These are phyloP conservation scores for Acanthosoma haemorrhoidale DNA, from an alignment of 2,888 invertebrate species.

Conservation along the genomic window DNA sequence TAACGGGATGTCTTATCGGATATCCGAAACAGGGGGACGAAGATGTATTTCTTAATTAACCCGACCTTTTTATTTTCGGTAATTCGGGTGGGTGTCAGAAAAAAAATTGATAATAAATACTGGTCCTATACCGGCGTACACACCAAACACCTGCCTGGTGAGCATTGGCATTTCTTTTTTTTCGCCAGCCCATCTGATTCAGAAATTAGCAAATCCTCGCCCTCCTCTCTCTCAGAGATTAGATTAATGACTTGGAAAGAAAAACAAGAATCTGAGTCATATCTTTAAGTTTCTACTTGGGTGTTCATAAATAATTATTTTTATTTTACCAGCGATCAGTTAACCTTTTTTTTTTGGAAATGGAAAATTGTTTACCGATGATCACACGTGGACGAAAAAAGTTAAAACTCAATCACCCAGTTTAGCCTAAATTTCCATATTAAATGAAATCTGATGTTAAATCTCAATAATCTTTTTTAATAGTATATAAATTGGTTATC, in stretches of 20 bases:
- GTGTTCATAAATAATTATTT: not conserved
- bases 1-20: too few species aligned
- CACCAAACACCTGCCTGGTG: not conserved
- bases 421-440: too few species aligned
- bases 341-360: too few species aligned
- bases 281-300: not conserved
- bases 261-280: not conserved
- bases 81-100: too few species aligned
- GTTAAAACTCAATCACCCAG: too few species aligned
- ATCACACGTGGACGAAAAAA: too few species aligned
- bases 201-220: not conserved
- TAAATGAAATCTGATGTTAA: too few species aligned
- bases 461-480: too few species aligned
- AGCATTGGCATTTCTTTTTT: not conserved
- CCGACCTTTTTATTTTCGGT: not conserved
- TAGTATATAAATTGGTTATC: too few species aligned
- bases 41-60: slow-evolving; percentile 13
- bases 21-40: not conserved
- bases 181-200: not conserved
- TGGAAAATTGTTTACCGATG: too few species aligned
- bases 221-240: not conserved
- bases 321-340: too few species aligned
- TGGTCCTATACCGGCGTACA: not conserved
- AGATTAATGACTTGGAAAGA: not conserved
- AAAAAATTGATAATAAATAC: slow-evolving; percentile 2